Evolutionary conservation across 1,140 invertebrate species (phyloP).

Genomic region (Habropoda laboriosa): DNA sequence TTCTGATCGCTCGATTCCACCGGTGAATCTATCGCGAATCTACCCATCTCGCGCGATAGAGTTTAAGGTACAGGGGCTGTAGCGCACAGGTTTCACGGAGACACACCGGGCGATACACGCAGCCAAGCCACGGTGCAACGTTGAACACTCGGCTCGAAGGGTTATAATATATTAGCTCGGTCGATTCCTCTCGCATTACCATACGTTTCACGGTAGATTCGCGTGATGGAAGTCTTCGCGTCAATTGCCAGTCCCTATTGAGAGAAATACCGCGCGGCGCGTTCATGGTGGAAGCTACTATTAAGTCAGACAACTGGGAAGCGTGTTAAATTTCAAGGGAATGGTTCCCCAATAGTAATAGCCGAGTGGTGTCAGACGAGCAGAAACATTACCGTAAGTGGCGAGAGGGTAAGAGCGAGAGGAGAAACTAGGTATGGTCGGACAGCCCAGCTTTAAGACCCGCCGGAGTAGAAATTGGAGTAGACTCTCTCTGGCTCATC

Average conservation of each 20-base stretch:
- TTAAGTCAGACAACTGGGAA: constrained; percentile 63
- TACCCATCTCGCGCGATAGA: too few species aligned
- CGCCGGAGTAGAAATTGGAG: constrained; percentile 54
- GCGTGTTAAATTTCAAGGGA: constrained; percentile 64
- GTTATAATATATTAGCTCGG: constrained; percentile 41
- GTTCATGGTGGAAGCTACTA: constrained; percentile 49
- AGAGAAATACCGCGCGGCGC: constrained; percentile 53
- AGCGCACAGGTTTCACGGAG: too few species aligned
- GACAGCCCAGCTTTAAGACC: constrained; percentile 53
- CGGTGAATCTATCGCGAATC: neutral
- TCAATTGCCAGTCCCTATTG: constrained; percentile 60
- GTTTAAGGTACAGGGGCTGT: too few species aligned
- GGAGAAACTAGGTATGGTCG: constrained; percentile 31
- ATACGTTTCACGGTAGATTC: constrained; percentile 43
- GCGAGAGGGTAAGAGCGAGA: neutral
- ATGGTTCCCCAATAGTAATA: constrained; percentile 61
- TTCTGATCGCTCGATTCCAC: too few species aligned
- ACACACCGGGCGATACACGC: too few species aligned
- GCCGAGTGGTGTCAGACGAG: constrained; percentile 52
- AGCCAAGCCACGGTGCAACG: constrained; percentile 2
- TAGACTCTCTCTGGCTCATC: constrained; percentile 38
- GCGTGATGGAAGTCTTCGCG: constrained; percentile 50
- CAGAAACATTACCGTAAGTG: constrained; percentile 54
- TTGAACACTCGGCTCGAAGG: constrained; percentile 26
- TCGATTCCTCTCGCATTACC: constrained; percentile 46